Evolutionary conservation across 2,113 vertebrate species (phyloP), one percentile per base, ranked within the genome.

Genomic region (Megaleporinus macrocephalus): DNA sequence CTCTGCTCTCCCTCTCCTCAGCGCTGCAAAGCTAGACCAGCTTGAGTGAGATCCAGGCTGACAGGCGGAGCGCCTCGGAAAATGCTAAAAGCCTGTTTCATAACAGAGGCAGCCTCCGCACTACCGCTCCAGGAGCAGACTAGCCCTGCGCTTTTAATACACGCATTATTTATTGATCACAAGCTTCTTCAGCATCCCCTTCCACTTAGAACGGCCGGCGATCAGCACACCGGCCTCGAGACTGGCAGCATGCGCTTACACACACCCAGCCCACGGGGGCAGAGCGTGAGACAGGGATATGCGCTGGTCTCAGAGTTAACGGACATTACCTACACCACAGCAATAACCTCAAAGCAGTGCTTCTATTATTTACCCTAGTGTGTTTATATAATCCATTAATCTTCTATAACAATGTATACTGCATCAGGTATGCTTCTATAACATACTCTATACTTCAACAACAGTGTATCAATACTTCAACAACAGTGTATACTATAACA

Each of bases 81-180:
- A 89, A 91, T 87, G 85, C 85, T 91, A 86, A 88, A 83, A 92
- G 87, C 83, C 16, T 74, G 81, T 84, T 87, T 49, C 84, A 36
- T 86, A 83, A 77, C 74, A 65, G 71, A 80, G 73, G 84, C 49
- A 59, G 85, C 81, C 83, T 85, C 73, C 61, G 29, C 78, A 71
- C 84, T 86, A 84, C 81, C 83, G 66, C 83, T 86, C 76, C 82
- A 82, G 20, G 24, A 85, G 47, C 80, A 76, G 88, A 89, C 82
- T 20, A 55, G 71, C 22, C 66, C 69, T 83, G 85, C 36, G 84
- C 88, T 88, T 84, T 92, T 88, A 91, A 83, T 89, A 70, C 59
- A 15, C 41, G 76, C 65, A 90, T 93, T 89, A 90, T 86, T 90
- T 93, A 93, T 91, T 93, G 2, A 92, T 91, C 33, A 47, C 18